Base-by-base conservation (phyloP, 2,113 vertebrate genomes). In the Cyanistes caeruleus region DNA sequence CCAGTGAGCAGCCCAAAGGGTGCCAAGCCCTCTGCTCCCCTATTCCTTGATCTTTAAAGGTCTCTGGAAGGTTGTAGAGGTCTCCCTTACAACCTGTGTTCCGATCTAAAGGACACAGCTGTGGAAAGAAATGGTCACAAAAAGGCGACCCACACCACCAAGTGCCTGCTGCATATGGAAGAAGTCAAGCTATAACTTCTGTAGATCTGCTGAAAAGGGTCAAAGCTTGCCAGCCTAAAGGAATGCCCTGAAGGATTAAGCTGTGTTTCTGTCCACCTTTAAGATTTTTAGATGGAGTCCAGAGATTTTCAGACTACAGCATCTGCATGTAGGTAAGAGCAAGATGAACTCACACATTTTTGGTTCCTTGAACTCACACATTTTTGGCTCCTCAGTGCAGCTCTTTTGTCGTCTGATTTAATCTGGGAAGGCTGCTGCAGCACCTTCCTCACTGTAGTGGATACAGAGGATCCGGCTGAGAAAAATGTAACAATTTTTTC, bases 401-500 rank as follows among this genome's bases (percentile, higher is more conserved):
- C 30, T 76, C 33, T 62, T 39, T 80, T 65, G 49, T 17, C 5
- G 1, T 28, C n/a, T 69, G 33, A 15, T 92, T 63, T 78, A 63
- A 72, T 56, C 65, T 75, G 53, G 44, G 46, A 37, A 78, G 8
- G 17, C 55, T 46, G 25, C 62, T 35, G 53, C 74, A 82, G 59
- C 41, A 70, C 48, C 48, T 27, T 52, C 44, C 58, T 91, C n/a
- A 20, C 51, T 83, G 83, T 70, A 30, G 51, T 55, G 51, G n/a
- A 25, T 81, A 48, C 2, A 31, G 46, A 72, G 43, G 19, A 76
- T 48, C 20, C 0, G 0, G 49, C 27, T 35, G 33, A 90, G 79
- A 83, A 87, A 92, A 92, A 77, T 49, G 22, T 28, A 58, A 74
- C 63, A 4, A 81, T 69, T 76, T 77, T 80, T 73, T 84, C 67